phyloP scores from a whole-genome alignment of 2,113 vertebrate genomes.

The Bungarus multicinctus region DNA sequence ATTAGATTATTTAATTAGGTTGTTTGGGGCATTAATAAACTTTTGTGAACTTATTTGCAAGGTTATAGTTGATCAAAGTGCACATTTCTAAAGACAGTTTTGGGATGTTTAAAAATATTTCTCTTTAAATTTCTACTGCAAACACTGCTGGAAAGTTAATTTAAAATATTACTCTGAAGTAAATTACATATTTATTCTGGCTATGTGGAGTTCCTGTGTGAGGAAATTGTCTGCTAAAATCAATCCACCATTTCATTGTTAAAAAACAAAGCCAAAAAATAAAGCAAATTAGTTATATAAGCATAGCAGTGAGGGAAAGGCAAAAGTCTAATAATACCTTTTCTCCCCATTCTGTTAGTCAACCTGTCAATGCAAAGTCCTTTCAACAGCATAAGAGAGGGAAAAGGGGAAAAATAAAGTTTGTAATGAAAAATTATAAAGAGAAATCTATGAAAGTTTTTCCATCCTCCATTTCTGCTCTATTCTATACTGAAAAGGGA shows the following conservation, averaged over 20 bases:
- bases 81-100: not conserved
- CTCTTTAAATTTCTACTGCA: not conserved
- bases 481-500: not conserved
- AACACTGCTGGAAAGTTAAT: not conserved
- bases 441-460: not conserved
- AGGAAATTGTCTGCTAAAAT: not conserved
- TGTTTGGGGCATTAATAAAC: not conserved
- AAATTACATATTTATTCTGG: not conserved
- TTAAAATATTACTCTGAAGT: not conserved
- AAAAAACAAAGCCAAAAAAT: not conserved
- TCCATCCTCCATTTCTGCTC: not conserved
- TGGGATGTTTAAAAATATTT: not conserved
- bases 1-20: not conserved
- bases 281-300: not conserved
- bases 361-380: not conserved
- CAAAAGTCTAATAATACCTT: not conserved
- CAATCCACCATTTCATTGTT: not conserved
- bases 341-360: not conserved
- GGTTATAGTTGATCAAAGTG: not conserved
- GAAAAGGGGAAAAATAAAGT: constrained; percentile 9
- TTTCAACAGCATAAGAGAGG: not conserved
- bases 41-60: not conserved
- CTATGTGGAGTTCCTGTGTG: not conserved
- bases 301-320: not conserved
- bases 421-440: not conserved